A percentile compares a stretch with the other conserved stretches of the same genome.
Evolutionary conservation across 2,888 invertebrate genomes (phyloP).

Genomic region (Diloba caeruleocephala): DNA sequence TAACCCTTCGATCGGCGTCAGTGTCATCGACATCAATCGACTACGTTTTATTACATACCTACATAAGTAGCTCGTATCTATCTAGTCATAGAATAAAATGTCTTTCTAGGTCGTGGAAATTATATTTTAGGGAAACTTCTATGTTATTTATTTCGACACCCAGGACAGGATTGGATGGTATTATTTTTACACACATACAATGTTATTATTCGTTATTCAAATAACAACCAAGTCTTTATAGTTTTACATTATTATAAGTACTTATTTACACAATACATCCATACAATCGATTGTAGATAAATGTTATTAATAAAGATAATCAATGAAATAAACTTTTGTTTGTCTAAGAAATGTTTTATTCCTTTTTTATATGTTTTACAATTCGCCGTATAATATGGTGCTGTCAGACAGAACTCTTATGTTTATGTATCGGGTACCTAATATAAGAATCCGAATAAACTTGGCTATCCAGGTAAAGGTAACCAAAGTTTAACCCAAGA

Average conservation of each 20-base stretch:
- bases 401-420: too few relatives aligned
- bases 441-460: too few relatives aligned
- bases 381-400: too few relatives aligned
- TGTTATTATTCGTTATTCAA: not conserved
- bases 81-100: conserved; percentile 44
- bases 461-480: too few relatives aligned
- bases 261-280: conserved; percentile 38
- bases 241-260: conserved; percentile 38
- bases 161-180: not conserved
- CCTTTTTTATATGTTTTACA: too few relatives aligned
- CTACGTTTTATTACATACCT: conserved; percentile 27
- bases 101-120: conserved; percentile 34
- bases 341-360: conserved; percentile 57
- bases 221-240: conserved; percentile 11
- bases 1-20: conserved; percentile 31
- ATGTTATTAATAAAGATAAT: conserved; percentile 60
- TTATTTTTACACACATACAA: not conserved
- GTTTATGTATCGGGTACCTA: too few relatives aligned
- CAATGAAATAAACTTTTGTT: conserved; percentile 62
- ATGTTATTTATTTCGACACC: conserved; percentile 7
- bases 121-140: conserved; percentile 27
- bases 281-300: conserved; percentile 49
- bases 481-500: too few relatives aligned
- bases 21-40: conserved; percentile 28
- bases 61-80: conserved; percentile 40